These are phyloP conservation scores for Myotis lucifugus DNA, from an alignment of 2,113 vertebrate species.

Conservation along the genomic window DNA sequence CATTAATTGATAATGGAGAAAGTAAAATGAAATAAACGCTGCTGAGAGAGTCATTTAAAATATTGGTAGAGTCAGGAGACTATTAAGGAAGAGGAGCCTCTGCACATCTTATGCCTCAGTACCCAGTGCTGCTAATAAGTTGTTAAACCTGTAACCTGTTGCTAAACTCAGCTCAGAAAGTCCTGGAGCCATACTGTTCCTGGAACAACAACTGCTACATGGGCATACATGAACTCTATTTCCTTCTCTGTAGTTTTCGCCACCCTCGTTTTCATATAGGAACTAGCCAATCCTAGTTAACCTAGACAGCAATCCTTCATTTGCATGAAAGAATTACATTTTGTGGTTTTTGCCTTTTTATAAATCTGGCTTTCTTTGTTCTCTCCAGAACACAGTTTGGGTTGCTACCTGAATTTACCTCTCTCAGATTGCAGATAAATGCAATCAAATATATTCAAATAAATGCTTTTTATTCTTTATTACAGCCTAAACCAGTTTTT, in stretches of 20 bases:
- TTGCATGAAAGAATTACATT: background rate
- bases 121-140: background rate
- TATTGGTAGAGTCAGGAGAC: background rate
- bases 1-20: background rate
- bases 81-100: background rate
- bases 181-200: background rate
- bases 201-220: too few species aligned
- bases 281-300: background rate
- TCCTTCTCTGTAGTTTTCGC: background rate
- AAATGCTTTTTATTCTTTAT: background rate
- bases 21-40: background rate
- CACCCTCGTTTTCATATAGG: background rate
- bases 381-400: background rate
- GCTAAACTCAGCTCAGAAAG: background rate
- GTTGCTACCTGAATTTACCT: background rate
- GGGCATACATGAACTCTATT: background rate
- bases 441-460: background rate
- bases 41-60: background rate
- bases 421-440: background rate
- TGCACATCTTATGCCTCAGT: background rate
- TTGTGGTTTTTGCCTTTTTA: background rate
- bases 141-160: background rate
- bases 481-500: background rate
- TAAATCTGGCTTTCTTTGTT: background rate
- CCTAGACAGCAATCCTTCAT: background rate